Conservation (phyloP, 2,797 vertebrate species). For the Poliocrania exsul region DNA sequence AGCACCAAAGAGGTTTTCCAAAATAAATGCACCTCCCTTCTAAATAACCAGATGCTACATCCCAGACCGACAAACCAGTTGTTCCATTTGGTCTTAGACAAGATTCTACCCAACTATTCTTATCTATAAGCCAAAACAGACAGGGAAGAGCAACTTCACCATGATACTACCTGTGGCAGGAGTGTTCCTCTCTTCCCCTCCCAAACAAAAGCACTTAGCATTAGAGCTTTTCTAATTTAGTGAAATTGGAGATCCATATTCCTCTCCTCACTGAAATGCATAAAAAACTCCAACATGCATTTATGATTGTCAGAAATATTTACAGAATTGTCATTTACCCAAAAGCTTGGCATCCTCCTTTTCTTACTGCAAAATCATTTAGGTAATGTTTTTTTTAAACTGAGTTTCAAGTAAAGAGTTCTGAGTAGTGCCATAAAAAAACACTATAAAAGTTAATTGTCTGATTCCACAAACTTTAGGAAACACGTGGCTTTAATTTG, state of each 20-base stretch:
- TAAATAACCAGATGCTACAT: background rate
- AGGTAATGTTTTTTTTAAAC: background rate
- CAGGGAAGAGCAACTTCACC: background rate
- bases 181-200: background rate
- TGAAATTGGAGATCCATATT: background rate
- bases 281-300: background rate
- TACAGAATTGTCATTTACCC: background rate
- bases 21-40: background rate
- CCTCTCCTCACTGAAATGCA: background rate
- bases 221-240: background rate
- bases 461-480: background rate
- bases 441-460: background rate
- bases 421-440: background rate
- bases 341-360: background rate
- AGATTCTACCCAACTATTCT: background rate
- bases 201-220: background rate
- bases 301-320: background rate
- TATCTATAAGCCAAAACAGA: background rate
- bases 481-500: background rate
- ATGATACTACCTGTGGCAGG: background rate
- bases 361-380: background rate
- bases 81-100: background rate
- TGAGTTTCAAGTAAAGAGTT: background rate
- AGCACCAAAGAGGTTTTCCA: background rate
- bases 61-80: background rate